A percentile compares a stretch with the other conserved stretches of the same genome.
These are phyloP conservation scores for Virgularia gustaviana DNA, from an alignment of 92 coral and sea anemone genomes.

Conservation along the genomic window DNA sequence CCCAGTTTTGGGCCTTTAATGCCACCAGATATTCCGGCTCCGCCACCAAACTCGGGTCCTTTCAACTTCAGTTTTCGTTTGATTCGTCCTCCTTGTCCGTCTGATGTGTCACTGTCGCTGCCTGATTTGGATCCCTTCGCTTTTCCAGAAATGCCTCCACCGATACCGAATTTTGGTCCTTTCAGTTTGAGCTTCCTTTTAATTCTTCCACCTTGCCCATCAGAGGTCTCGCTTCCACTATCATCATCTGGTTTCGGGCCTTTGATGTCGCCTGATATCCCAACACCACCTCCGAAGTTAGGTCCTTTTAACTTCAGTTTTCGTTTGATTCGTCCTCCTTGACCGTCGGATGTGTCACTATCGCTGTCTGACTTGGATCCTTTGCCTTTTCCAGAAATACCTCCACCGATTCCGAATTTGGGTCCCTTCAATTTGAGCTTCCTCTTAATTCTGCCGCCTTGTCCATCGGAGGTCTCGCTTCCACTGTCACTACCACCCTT, in stretches of 20 bases:
- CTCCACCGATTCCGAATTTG: conserved; percentile 1
- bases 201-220: conserved; percentile 21
- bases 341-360: conserved; percentile 25
- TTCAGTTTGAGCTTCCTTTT: conserved; percentile 6
- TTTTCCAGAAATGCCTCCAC: not conserved
- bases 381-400: not conserved
- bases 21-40: not conserved
- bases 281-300: not conserved
- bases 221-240: conserved; percentile 22
- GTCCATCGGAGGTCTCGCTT: conserved; percentile 25
- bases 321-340: conserved; percentile 23
- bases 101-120: not conserved
- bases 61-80: conserved; percentile 10
- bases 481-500: conserved; percentile 14
- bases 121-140: not conserved
- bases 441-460: conserved; percentile 23
- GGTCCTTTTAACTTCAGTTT: conserved; percentile 8
- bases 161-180: not conserved
- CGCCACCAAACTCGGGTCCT: not conserved
- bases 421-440: conserved; percentile 9
- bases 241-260: not conserved
- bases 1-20: conserved; percentile 1
- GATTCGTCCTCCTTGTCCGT: conserved; percentile 8
- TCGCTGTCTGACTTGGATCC: not conserved
- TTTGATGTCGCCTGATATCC: not conserved